Evolutionary conservation across 2,113 vertebrate species (phyloP).

Genomic region (Tylochromis polylepis): DNA sequence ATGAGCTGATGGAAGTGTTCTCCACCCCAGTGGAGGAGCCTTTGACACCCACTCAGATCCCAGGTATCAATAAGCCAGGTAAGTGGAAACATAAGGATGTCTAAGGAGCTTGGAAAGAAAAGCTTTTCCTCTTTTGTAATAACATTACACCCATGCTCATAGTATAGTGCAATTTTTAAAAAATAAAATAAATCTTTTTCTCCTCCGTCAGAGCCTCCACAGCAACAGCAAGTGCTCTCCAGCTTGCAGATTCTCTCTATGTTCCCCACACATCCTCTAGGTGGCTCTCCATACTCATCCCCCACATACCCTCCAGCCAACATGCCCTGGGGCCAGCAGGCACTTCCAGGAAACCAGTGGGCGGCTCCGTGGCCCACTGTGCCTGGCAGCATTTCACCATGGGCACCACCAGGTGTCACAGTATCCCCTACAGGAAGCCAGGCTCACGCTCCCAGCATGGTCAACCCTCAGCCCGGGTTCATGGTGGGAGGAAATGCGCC

Average conservation of each 20-base stretch:
- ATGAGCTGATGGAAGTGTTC: constrained; percentile 56
- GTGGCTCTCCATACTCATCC: constrained; percentile 13
- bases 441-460: not conserved
- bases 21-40: not conserved
- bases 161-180: not conserved
- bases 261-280: constrained; percentile 40
- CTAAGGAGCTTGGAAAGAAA: no score
- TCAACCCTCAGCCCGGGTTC: not conserved
- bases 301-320: constrained; percentile 13
- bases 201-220: constrained; percentile 19
- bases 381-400: not conserved
- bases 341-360: constrained; percentile 16
- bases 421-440: not conserved
- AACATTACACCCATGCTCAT: not conserved
- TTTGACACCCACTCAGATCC: not conserved
- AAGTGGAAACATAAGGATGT: not conserved
- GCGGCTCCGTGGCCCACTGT: not conserved
- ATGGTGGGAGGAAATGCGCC: not conserved
- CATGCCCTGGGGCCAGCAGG: constrained; percentile 34
- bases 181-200: fast-evolving
- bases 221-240: constrained; percentile 9
- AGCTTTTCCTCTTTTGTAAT: not conserved
- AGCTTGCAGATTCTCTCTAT: constrained; percentile 48
- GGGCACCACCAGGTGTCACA: not conserved
- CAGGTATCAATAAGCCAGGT: constrained; percentile 31